Conservation (phyloP, 2,113 vertebrate genomes). For the Cranoglanis bouderius region DNA sequence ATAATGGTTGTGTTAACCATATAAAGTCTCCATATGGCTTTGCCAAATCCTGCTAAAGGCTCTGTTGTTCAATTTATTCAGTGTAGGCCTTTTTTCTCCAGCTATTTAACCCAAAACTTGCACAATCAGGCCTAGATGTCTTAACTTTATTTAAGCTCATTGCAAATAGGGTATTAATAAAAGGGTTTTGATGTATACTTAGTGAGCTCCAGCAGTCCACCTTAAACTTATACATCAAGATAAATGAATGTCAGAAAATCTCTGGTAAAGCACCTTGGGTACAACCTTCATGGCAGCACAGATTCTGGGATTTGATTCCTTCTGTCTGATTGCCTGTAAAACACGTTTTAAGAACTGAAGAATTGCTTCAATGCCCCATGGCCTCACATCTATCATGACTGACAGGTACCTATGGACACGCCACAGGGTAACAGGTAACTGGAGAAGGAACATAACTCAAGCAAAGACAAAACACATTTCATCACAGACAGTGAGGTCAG, state of each 20-base stretch:
- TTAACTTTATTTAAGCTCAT: neutral
- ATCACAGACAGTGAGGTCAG: slow-evolving; percentile 19
- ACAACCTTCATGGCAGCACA: neutral
- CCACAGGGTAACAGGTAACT: slow-evolving; percentile 40
- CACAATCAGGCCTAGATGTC: neutral
- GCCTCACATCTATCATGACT: slow-evolving; percentile 29
- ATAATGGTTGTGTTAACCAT: neutral
- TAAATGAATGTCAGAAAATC: neutral
- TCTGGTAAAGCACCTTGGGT: neutral
- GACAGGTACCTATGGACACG: slow-evolving; percentile 26
- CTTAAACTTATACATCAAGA: neutral
- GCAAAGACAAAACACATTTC: slow-evolving; percentile 35
- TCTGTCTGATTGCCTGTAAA: neutral
- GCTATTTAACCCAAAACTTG: slow-evolving; percentile 1
- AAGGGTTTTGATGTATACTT: neutral
- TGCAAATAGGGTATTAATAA: neutral
- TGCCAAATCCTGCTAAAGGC: neutral
- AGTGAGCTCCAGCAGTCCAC: neutral
- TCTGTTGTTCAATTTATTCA: slow-evolving; percentile 11
- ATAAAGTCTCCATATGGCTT: neutral
- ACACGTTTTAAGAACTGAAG: slow-evolving; percentile 9
- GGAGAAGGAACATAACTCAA: slow-evolving; percentile 46
- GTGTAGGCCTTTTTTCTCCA: neutral
- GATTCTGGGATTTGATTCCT: slow-evolving; percentile 10
- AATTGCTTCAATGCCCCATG: neutral